A percentile compares a stretch with the other conserved stretches of the same genome.
Evolutionary conservation across 2,888 invertebrate genomes (phyloP).

Genomic region (Orgyia antiqua): DNA sequence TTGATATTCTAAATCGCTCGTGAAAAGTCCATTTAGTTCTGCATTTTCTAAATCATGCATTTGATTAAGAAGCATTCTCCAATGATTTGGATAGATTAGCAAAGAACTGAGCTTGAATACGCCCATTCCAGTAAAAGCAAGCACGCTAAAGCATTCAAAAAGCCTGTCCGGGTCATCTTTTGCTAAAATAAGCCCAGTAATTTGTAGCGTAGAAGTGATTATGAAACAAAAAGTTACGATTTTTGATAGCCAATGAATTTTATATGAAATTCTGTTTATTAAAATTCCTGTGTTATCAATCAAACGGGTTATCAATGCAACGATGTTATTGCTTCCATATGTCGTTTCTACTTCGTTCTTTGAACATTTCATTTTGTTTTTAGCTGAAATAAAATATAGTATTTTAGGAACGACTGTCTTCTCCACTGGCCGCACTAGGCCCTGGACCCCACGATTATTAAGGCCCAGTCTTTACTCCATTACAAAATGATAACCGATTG

Average conservation of each 20-base stretch:
- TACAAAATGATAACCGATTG: too few relatives aligned
- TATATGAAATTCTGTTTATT: conserved; percentile 12
- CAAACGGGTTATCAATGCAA: conserved; percentile 12
- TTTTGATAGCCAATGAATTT: conserved; percentile 29
- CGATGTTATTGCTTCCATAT: conserved; percentile 1
- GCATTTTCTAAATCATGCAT: conserved; percentile 35
- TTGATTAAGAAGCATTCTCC: conserved; percentile 37
- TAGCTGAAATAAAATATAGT: conserved; percentile 2
- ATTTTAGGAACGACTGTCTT: too few relatives aligned
- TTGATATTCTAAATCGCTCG: conserved; percentile 28
- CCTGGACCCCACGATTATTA: too few relatives aligned
- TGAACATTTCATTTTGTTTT: not conserved
- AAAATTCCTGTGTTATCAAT: conserved; percentile 34
- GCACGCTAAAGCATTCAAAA: conserved; percentile 51
- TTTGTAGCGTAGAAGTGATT: conserved; percentile 33
- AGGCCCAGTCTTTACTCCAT: too few relatives aligned
- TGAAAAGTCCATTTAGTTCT: conserved; percentile 19
- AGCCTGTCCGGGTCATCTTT: conserved; percentile 37
- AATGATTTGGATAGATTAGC: conserved; percentile 24
- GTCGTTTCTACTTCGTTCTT: too few relatives aligned
- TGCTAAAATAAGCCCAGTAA: conserved; percentile 32
- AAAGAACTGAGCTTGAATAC: conserved; percentile 45
- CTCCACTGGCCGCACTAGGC: too few relatives aligned
- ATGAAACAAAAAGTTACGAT: conserved; percentile 34
- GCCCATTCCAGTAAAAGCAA: conserved; percentile 53